A percentile compares a stretch with the other conserved stretches of the same genome.
These are phyloP conservation scores for Augochlora pura DNA, from an alignment of 1,140 invertebrate species.

Conservation along the genomic window DNA sequence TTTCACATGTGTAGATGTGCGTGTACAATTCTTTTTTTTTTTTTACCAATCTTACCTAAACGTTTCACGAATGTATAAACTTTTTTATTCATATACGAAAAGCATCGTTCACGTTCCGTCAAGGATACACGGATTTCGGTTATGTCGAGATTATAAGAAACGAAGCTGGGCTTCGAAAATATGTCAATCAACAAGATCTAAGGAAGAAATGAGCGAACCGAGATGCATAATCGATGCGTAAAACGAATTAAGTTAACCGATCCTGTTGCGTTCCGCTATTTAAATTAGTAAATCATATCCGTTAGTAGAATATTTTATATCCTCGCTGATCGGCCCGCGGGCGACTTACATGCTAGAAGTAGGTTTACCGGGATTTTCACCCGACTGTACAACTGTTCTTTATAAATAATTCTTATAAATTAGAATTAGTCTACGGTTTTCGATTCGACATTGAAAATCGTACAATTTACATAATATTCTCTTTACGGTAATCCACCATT, in stretches of 20 bases:
- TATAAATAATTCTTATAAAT: slow-evolving; percentile 76
- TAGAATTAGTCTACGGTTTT: slow-evolving; percentile 63
- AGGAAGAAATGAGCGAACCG: not conserved
- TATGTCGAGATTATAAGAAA: not conserved
- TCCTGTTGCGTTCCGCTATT: slow-evolving; percentile 14
- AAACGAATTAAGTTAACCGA: slow-evolving; percentile 19
- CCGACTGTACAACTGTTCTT: slow-evolving; percentile 64
- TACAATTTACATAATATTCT: slow-evolving; percentile 65
- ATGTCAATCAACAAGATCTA: not conserved
- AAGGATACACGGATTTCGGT: not conserved
- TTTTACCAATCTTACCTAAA: slow-evolving; percentile 7
- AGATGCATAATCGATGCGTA: not conserved
- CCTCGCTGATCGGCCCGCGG: slow-evolving; percentile 34
- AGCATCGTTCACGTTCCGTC: not conserved
- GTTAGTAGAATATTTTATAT: slow-evolving; percentile 26
- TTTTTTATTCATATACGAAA: slow-evolving; percentile 3
- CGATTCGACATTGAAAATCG: slow-evolving; percentile 55
- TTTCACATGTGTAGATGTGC: not conserved
- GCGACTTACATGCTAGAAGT: slow-evolving; percentile 45
- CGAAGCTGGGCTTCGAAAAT: slow-evolving; percentile 9
- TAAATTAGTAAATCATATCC: slow-evolving; percentile 31
- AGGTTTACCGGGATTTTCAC: slow-evolving; percentile 50
- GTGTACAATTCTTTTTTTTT: not conserved
- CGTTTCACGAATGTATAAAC: slow-evolving; percentile 25
- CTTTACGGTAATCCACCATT: slow-evolving; percentile 69